Evolutionary conservation across 2,888 invertebrate species (phyloP).

Genomic region (Yponomeuta malinellus): DNA sequence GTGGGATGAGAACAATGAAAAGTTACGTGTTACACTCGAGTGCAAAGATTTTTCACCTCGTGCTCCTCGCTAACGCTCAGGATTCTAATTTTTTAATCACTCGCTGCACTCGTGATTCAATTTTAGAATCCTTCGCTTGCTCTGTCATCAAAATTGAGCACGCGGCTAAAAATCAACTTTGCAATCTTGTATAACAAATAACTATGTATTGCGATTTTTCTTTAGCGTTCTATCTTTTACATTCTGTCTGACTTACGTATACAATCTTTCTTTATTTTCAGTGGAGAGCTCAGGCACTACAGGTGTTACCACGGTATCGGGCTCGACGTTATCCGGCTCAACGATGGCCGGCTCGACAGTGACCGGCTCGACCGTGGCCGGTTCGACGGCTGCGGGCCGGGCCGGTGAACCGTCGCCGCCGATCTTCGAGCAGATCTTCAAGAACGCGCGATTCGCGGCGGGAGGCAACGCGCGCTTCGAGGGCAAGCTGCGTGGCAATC

Average conservation of each 20-base stretch:
- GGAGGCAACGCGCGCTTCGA: conserved; percentile 96
- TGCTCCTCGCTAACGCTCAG: too few species aligned
- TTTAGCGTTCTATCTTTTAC: neutral
- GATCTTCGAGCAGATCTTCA: conserved; percentile 96
- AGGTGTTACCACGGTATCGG: conserved; percentile 54
- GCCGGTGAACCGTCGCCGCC: conserved; percentile 92
- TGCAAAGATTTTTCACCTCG: too few species aligned
- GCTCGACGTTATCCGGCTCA: neutral
- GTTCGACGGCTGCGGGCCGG: conserved; percentile 52
- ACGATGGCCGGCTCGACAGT: conserved; percentile 3
- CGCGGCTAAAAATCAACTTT: too few species aligned
- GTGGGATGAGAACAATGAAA: too few species aligned
- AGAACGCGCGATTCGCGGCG: conserved; percentile 95
- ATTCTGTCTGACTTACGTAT: neutral
- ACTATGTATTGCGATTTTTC: neutral
- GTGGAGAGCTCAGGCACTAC: conserved; percentile 78
- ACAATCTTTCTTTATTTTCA: conserved; percentile 61
- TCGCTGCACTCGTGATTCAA: too few species aligned
- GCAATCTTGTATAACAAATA: too few species aligned
- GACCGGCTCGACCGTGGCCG: conserved; percentile 30
- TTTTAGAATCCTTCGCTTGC: too few species aligned
- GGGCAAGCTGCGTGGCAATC: conserved; percentile 92
- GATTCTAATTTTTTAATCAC: too few species aligned
- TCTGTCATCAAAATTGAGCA: too few species aligned
- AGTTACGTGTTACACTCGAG: too few species aligned